Evolutionary conservation across 2,113 vertebrate genomes (phyloP).

Genomic region (Aleadryas rufinucha): DNA sequence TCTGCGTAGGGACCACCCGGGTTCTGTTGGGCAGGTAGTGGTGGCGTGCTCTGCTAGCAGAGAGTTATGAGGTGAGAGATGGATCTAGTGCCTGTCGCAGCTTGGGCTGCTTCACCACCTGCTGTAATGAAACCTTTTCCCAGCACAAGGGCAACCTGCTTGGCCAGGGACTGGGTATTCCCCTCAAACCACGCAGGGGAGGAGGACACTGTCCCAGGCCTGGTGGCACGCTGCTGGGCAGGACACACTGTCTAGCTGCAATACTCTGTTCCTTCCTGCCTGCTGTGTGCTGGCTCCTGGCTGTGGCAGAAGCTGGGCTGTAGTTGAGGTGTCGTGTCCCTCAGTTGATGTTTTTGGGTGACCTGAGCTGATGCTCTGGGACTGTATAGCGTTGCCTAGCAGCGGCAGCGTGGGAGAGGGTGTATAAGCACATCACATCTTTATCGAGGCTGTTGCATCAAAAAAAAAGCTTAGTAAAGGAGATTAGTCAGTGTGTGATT

Average conservation of each 20-base stretch:
- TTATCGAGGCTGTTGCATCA: not conserved
- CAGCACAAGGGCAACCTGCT: not conserved
- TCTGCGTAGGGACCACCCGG: accelerated
- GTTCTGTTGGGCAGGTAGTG: not conserved
- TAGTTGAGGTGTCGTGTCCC: accelerated
- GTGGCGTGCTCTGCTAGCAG: not conserved
- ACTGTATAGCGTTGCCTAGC: not conserved
- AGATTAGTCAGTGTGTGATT: slow-evolving; percentile 13
- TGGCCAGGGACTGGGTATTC: not conserved
- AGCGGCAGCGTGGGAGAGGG: not conserved
- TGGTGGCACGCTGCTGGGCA: accelerated
- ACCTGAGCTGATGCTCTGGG: not conserved
- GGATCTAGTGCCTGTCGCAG: not conserved
- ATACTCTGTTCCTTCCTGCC: not conserved
- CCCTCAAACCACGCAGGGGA: accelerated
- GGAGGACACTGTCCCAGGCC: accelerated
- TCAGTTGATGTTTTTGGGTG: not conserved
- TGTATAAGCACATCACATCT: slow-evolving; percentile 17
- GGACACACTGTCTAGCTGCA: not conserved
- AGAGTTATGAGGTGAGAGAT: not conserved
- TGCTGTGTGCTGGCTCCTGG: not conserved
- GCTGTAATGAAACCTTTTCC: not conserved
- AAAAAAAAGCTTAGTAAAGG: not conserved
- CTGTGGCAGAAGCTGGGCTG: not conserved
- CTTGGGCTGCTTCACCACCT: not conserved